These are phyloP conservation scores for Phlogophora meticulosa DNA, from an alignment of 2,888 invertebrate genomes.

Conservation along the genomic window DNA sequence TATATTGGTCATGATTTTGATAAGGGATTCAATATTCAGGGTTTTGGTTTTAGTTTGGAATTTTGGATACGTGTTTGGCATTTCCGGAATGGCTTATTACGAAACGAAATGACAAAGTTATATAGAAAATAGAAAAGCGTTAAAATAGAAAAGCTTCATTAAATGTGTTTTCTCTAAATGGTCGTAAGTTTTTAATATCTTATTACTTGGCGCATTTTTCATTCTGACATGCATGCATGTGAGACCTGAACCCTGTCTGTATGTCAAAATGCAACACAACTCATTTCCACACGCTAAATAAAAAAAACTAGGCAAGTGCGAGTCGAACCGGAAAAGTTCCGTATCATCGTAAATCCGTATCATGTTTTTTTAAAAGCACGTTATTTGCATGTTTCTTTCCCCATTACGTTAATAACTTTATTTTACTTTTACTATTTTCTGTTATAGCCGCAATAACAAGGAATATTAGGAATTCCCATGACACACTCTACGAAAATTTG, in stretches of 20 bases:
- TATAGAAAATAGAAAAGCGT: too few relatives aligned
- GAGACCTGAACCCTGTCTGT: slow-evolving; percentile 11
- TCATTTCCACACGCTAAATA: background rate
- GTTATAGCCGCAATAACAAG: too few relatives aligned
- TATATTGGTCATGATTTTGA: slow-evolving; percentile 34
- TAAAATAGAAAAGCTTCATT: background rate
- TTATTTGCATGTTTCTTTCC: too few relatives aligned
- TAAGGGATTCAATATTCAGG: slow-evolving; percentile 18
- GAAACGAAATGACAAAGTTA: too few relatives aligned
- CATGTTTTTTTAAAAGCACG: slow-evolving; percentile 8
- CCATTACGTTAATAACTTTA: too few relatives aligned
- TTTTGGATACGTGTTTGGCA: slow-evolving; percentile 26
- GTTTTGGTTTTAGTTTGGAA: slow-evolving; percentile 22
- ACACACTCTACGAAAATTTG: too few relatives aligned
- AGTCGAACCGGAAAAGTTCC: too few relatives aligned
- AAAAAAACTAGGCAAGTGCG: too few relatives aligned
- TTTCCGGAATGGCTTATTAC: slow-evolving; percentile 9
- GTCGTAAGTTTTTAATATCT: background rate
- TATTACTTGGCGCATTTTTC: slow-evolving; percentile 2
- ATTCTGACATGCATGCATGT: background rate
- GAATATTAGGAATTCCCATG: too few relatives aligned
- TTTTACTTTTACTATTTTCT: too few relatives aligned
- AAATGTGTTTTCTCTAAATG: background rate
- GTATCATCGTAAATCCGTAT: too few relatives aligned
- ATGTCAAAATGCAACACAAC: background rate